Base-by-base conservation (phyloP, 2,888 invertebrate genomes). In the Ennomos fuscantarius region DNA sequence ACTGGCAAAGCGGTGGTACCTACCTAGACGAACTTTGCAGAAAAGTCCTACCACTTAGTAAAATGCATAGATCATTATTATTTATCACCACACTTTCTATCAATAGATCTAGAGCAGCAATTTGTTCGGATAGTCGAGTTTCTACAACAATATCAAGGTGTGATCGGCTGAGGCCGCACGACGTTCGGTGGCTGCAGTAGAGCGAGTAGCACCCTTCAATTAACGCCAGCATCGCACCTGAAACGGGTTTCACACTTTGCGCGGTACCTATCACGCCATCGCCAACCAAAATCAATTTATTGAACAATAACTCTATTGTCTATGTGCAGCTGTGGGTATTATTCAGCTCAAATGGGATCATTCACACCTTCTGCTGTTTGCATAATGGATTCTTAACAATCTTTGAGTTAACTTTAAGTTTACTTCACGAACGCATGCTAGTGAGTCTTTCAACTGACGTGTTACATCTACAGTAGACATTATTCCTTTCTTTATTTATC, bases 161-260 rank as follows among this genome's bases (percentile, higher is more conserved):
- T 37, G n/a, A 6, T 10, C 8, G 8, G 8, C 9, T n/a, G n/a
- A n/a, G n/a, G 12, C 37, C 36, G 34, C 6, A 3, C 34, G 10
- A 1, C 6, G 34, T 9, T 35, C 10, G 5, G 34, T 35, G 24
- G 24, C 24, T 24, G 24, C 24, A 24, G 24, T 24, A 24, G 24
- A 24, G 24, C 24, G 2, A 40, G 31, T 52, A 48, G 31, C 57
- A 39, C 53, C 53, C 35, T 41, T 44, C 48, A 58, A 58, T 58
- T 58, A 58, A 35, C 52, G n/a, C 11, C 44, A 48, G 24, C 51
- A 47, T n/a, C 47, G 51, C 24, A 3, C 13, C 44, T 37, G 42
- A 44, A 40, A 52, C 52, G 24, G 44, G 37, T 58, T 58, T 58
- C 58, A 58, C 58, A 58, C 53, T 33, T 58, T 13, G 13, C 45